Evolutionary conservation across 1,140 invertebrate species (phyloP), one percentile per base, ranked within the genome.

Genomic region (Coptotermes formosanus): DNA sequence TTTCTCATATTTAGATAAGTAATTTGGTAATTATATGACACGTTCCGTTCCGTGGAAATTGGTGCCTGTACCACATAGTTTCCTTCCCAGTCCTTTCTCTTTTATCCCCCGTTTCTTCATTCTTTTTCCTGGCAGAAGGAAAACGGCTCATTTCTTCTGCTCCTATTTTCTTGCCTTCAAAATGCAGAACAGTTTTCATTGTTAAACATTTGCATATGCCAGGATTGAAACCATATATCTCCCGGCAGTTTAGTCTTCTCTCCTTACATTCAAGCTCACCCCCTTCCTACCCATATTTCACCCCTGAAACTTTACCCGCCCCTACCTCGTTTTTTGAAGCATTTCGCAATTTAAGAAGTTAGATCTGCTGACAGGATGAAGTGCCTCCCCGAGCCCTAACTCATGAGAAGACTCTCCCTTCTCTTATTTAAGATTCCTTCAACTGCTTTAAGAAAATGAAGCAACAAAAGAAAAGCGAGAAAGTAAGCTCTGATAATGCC

Each of bases 301-400:
- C 64, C 64, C 64, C n/a, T 75, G 64, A 25, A 75, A 75, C 16
- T 11, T 30, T 30, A 30, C 64, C 64, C 64, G 64, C 64, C 64
- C n/a, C 64, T 75, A n/a, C n/a, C 64, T 75, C 64, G 7, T 64
- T 75, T 75, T 75, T 30, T 75, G 9, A 75, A 75, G 64, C 25
- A 75, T 75, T 75, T 75, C 64, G 64, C n/a, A 75, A 75, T 75
- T 75, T 75, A 75, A 75, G 64, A 75, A 75, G 64, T 75, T 75
- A 30, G 64, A 2, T 9, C 64, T 75, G 64, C 64, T 75, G 64
- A 75, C 64, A 75, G 64, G 14, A 55, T 19, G 16, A 55, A 55
- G 52, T 16, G 52, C 52, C 52, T 55, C 25, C 11, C n/a, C n/a
- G 25, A 9, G 64, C 21, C 6, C 3, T 30, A 75, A 30, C 64